phyloP scores from a whole-genome alignment of 2,113 vertebrate species.

The Echinops telfairi region DNA sequence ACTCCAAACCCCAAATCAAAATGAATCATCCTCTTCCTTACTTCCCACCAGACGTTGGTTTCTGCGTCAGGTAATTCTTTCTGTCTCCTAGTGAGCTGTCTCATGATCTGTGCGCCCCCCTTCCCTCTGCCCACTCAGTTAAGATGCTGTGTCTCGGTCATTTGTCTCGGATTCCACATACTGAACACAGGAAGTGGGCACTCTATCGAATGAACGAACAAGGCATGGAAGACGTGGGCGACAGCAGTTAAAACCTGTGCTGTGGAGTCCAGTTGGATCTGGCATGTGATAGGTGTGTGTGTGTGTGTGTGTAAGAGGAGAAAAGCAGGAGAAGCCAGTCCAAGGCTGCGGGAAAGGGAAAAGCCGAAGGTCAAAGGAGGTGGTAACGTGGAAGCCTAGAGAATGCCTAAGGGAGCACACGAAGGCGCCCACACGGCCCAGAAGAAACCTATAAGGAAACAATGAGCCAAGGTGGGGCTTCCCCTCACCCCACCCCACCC shows the following conservation, averaged over 20 bases:
- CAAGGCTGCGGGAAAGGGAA: neutral
- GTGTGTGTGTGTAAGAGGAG: neutral
- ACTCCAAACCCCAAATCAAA: constrained; percentile 44
- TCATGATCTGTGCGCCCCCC: neutral
- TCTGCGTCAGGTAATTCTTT: neutral
- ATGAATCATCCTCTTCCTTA: constrained; percentile 29
- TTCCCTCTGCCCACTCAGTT: neutral
- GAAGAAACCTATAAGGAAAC: neutral
- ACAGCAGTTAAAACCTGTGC: neutral
- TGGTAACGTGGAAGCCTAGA: neutral
- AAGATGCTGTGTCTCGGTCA: neutral
- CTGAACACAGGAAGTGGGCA: too few relatives aligned
- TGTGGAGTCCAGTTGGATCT: neutral
- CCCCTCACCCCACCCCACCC: neutral
- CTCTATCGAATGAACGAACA: neutral
- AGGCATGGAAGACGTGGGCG: neutral
- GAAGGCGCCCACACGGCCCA: neutral
- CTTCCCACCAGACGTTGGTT: neutral
- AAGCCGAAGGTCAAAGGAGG: neutral
- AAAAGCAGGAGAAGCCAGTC: neutral
- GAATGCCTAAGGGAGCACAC: neutral
- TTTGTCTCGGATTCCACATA: neutral
- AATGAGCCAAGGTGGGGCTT: neutral
- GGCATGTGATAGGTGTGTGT: neutral
- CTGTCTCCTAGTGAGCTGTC: neutral